Conservation (phyloP, 92 coral and sea anemone genomes). For the Metridium senile region DNA sequence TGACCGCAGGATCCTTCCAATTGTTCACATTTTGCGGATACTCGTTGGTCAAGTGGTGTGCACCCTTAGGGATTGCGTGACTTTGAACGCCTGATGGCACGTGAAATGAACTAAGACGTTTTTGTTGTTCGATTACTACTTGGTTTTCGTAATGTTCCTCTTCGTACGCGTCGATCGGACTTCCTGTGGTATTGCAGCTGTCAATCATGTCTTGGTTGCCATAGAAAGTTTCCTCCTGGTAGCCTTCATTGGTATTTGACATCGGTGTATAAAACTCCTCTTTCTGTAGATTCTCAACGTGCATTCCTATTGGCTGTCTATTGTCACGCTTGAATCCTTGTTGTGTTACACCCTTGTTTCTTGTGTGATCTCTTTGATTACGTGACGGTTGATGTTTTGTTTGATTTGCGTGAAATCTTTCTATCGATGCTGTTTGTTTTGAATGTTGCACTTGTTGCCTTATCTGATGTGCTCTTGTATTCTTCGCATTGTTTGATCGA, state of each 20-base stretch:
- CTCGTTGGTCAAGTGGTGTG: not conserved
- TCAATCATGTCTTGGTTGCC: slow-evolving; percentile 11
- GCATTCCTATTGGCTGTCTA: not conserved
- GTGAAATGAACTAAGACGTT: not conserved
- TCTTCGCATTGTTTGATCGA: not conserved
- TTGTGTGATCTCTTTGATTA: not conserved
- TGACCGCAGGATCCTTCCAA: not conserved
- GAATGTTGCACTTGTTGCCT: not conserved
- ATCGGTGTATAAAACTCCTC: not conserved
- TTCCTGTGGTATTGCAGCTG: not conserved
- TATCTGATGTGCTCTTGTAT: not conserved
- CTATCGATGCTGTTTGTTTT: not conserved
- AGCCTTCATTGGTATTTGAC: not conserved
- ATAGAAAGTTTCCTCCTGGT: not conserved
- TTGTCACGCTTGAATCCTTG: not conserved
- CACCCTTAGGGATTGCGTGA: no score
- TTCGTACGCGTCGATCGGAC: not conserved
- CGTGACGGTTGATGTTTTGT: not conserved
- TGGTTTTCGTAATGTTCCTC: slow-evolving; percentile 3
- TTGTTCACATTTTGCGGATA: not conserved
- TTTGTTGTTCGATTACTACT: not conserved
- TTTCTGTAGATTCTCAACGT: not conserved
- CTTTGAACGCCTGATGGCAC: not conserved
- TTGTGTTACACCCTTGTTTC: not conserved
- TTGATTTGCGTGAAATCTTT: not conserved